phyloP scores from a whole-genome alignment of 2,113 vertebrate genomes.

The Caracal caracal region DNA sequence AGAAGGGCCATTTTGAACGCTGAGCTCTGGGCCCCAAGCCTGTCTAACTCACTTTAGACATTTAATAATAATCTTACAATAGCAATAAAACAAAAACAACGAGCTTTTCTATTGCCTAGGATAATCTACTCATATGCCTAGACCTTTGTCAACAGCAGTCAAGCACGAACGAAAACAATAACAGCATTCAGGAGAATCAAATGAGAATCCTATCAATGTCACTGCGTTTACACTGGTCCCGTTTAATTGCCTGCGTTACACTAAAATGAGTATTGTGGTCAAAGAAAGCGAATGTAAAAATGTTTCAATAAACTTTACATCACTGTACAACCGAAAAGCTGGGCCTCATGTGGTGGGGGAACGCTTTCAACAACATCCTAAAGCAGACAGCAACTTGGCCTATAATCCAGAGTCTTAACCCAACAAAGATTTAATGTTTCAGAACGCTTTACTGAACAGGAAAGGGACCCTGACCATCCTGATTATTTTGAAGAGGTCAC shows the following conservation, averaged over 20 bases:
- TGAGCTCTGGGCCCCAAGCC: background rate
- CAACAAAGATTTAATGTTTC: constrained; percentile 35
- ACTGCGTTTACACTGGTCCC: constrained; percentile 33
- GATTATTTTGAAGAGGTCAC: constrained; percentile 49
- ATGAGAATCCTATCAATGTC: constrained; percentile 31
- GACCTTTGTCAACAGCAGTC: constrained; percentile 16
- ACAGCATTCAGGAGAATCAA: constrained; percentile 26
- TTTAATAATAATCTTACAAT: constrained; percentile 28
- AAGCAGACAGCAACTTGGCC: constrained; percentile 69
- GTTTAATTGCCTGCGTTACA: constrained; percentile 61
- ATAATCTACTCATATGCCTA: background rate
- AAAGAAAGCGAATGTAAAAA: constrained; percentile 72
- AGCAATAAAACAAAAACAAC: background rate
- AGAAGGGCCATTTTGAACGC: constrained; percentile 25
- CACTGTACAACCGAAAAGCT: constrained; percentile 18
- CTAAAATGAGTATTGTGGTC: constrained; percentile 62
- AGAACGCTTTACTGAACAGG: constrained; percentile 12
- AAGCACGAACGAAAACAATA: background rate
- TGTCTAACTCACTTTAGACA: background rate
- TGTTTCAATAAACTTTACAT: constrained; percentile 67
- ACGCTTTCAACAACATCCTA: constrained; percentile 60
- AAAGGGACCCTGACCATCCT: constrained; percentile 16
- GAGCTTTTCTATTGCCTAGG: background rate
- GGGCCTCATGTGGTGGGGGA: constrained; percentile 54
- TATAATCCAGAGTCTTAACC: constrained; percentile 29